Evolutionary conservation across 2,797 vertebrate species (phyloP).

Genomic region (Hybognathus amarus): DNA sequence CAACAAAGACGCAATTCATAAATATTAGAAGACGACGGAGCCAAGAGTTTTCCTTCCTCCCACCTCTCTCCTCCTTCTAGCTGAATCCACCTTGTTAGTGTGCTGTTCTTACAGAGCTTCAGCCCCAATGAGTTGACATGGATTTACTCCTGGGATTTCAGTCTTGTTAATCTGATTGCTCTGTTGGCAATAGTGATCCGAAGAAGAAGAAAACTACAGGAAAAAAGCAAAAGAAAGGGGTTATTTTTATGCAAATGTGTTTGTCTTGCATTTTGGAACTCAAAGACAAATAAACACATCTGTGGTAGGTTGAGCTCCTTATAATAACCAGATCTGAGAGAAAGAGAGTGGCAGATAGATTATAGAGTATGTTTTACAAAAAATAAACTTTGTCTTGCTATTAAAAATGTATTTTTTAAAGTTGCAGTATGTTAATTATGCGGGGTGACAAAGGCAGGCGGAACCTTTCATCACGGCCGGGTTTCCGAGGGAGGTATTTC

Average conservation of each 20-base stretch:
- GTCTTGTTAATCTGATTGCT: conserved; percentile 45
- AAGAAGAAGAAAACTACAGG: conserved; percentile 5
- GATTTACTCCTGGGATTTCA: conserved; percentile 55
- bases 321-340: conserved; percentile 28
- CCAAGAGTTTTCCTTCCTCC: conserved; percentile 48
- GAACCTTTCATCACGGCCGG: no score
- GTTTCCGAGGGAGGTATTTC: no score
- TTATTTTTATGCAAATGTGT: conserved; percentile 32
- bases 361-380: background rate
- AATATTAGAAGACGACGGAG: conserved; percentile 69
- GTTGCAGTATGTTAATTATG: no score
- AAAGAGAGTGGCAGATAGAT: background rate
- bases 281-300: conserved; percentile 41
- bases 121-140: conserved; percentile 60
- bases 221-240: background rate
- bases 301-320: no score
- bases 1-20: conserved; percentile 73
- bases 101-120: conserved; percentile 58
- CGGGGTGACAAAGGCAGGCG: no score
- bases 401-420: no score
- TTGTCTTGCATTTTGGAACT: conserved; percentile 34
- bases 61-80: conserved; percentile 57
- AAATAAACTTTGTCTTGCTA: no score
- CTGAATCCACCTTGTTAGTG: conserved; percentile 60
- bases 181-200: conserved; percentile 6